phyloP scores from a whole-genome alignment of 2,113 vertebrate species.

The Chamaea fasciata region DNA sequence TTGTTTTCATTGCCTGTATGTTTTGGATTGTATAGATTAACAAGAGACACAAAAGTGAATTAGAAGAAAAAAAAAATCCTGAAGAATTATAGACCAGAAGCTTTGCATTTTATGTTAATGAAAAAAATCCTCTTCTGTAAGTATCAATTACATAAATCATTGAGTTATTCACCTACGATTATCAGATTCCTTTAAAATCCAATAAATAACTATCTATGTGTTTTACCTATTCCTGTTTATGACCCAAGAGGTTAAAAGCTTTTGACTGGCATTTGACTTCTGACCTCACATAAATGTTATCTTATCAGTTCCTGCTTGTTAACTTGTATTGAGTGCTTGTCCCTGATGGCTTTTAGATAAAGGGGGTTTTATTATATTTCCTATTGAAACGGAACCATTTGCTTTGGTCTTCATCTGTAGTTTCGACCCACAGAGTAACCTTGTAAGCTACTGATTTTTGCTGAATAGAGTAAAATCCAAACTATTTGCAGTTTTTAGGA shows the following conservation, averaged over 20 bases:
- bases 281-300: conserved; percentile 92
- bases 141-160: conserved; percentile 65
- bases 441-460: conserved; percentile 43
- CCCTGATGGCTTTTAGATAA: conserved; percentile 82
- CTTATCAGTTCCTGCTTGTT: conserved; percentile 87
- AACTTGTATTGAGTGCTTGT: conserved; percentile 85
- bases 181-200: conserved; percentile 69
- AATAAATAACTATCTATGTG: conserved; percentile 76
- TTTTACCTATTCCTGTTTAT: conserved; percentile 85
- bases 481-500: conserved; percentile 1
- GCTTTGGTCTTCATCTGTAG: conserved; percentile 60
- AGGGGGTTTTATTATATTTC: conserved; percentile 75
- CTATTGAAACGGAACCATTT: conserved; percentile 68
- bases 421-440: conserved; percentile 54
- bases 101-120: conserved; percentile 38
- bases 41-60: not conserved
- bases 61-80: not conserved
- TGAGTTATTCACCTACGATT: conserved; percentile 16
- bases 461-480: conserved; percentile 23
- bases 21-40: not conserved
- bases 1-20: not conserved
- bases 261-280: conserved; percentile 92
- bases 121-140: conserved; percentile 53
- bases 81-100: not conserved
- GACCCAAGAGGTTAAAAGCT: conserved; percentile 90